A percentile compares a stretch with the other conserved stretches of the same genome.
These are phyloP conservation scores for Dicyrtoma fusca DNA, from an alignment of 2,888 invertebrate species.

Conservation along the genomic window DNA sequence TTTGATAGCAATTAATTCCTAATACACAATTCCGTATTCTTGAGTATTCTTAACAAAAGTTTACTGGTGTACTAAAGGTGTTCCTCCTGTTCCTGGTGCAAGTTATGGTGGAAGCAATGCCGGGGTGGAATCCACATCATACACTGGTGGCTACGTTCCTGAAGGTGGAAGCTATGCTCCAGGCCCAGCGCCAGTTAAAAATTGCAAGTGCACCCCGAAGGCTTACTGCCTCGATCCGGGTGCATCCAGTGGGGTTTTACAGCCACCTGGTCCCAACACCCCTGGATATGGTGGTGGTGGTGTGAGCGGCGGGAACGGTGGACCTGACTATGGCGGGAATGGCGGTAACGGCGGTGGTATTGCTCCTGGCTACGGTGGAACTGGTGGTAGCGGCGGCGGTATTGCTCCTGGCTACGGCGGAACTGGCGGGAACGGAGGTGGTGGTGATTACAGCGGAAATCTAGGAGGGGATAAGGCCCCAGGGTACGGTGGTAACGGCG, in stretches of 20 bases:
- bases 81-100: slow-evolving; percentile 47
- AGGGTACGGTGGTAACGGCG: slow-evolving; percentile 13
- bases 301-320: slow-evolving; percentile 2
- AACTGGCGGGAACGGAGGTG: slow-evolving; percentile 17
- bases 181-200: slow-evolving; percentile 18
- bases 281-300: slow-evolving; percentile 20
- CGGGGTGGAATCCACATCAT: slow-evolving; percentile 16
- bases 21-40: not conserved
- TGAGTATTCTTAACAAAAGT: not conserved
- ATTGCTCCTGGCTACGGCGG: slow-evolving; percentile 13
- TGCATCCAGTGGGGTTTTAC: slow-evolving; percentile 4
- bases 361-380: slow-evolving; percentile 14
- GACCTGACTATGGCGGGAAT: slow-evolving; percentile 11
- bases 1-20: not conserved
- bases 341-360: slow-evolving; percentile 24
- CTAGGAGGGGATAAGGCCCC: slow-evolving; percentile 6
- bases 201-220: slow-evolving; percentile 33
- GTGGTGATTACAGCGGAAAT: not conserved
- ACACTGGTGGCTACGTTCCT: slow-evolving; percentile 7
- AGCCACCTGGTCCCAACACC: slow-evolving; percentile 4
- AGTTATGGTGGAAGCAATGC: slow-evolving; percentile 19
- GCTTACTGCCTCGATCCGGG: slow-evolving; percentile 21
- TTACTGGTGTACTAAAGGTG: slow-evolving; percentile 32
- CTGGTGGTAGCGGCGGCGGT: slow-evolving; percentile 34
- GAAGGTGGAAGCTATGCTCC: slow-evolving; percentile 1